Base-by-base conservation (phyloP, 2,888 invertebrate genomes). In the Malthinus seriepunctatus region DNA sequence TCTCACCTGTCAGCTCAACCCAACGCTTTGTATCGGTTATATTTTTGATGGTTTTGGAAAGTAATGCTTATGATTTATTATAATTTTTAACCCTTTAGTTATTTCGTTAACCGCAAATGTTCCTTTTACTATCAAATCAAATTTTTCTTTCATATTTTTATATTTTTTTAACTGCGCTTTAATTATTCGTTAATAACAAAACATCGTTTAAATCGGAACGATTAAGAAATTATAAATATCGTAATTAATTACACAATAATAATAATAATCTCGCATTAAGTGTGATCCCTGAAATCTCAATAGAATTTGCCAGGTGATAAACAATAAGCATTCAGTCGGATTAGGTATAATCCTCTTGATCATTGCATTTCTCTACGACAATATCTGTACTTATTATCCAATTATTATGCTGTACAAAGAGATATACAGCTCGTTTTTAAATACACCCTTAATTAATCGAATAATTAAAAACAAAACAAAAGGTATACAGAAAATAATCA, bases 1-100 rank as follows among this genome's bases (percentile, higher is more conserved):
- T 76, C 73, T 72, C 73, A 76, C 76, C 76, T 76, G 76, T 76
- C 76, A 76, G 71, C 68, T 72, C 68, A 69, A 66, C 55, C 69
- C 72, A 67, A 64, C 73, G 74, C 75, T 76, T 75, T 75, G 75
- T 76, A 76, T 76, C 75, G 74, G 74, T 74, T 73, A 76, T 74
- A 73, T 71, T 73, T 71, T 69, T 65, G 64, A 62, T 56, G 62
- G 63, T 66, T 66, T 67, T 64, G 62, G 66, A 66, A 68, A 66
- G 67, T 67, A 66, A 65, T 60, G 67, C 63, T 62, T 65, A 70
- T 73, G 72, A 73, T 73, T 73, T 73, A 73, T 73, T 73, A 70
- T 70, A 71, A 71, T 71, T 71, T 71, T 71, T 71, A 72, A 72
- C 72, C 71, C 73, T 73, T 73, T 69, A 68, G 72, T 69, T 69